Evolutionary conservation across 2,888 invertebrate genomes (phyloP).

Genomic region (Microctonus brassicae): DNA sequence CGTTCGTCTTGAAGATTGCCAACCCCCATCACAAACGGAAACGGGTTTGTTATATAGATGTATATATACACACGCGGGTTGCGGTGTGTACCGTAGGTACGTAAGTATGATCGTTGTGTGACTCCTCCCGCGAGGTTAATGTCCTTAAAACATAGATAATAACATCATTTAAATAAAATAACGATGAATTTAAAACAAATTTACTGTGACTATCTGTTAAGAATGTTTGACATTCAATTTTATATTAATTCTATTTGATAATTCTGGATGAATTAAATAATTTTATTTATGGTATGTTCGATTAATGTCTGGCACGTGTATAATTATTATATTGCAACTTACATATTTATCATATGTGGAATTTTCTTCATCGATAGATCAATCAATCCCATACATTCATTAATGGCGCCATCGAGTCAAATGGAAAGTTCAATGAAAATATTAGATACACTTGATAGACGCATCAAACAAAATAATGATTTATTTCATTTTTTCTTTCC

Average conservation of each 20-base stretch:
- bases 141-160: conserved; percentile 3
- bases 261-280: not conserved
- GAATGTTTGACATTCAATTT: not conserved
- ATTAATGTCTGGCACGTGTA: conserved; percentile 1
- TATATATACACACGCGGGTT: conserved; percentile 7
- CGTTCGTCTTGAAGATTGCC: conserved; percentile 23
- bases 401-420: not conserved
- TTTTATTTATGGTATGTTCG: not conserved
- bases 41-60: conserved; percentile 31
- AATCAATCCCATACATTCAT: conserved; percentile 21
- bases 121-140: not conserved
- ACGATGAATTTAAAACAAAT: not conserved
- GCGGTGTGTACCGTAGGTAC: conserved; percentile 19
- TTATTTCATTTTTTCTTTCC: not conserved
- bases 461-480: not conserved
- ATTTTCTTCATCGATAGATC: conserved; percentile 16
- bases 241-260: not conserved
- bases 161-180: not conserved
- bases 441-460: not conserved
- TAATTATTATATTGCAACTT: not conserved
- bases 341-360: conserved; percentile 22
- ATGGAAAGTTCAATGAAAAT: not conserved
- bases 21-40: conserved; percentile 36
- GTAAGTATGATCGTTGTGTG: not conserved
- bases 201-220: not conserved